Base-by-base conservation (phyloP, 2,888 invertebrate genomes). In the Lasioglossum oenotherae region DNA sequence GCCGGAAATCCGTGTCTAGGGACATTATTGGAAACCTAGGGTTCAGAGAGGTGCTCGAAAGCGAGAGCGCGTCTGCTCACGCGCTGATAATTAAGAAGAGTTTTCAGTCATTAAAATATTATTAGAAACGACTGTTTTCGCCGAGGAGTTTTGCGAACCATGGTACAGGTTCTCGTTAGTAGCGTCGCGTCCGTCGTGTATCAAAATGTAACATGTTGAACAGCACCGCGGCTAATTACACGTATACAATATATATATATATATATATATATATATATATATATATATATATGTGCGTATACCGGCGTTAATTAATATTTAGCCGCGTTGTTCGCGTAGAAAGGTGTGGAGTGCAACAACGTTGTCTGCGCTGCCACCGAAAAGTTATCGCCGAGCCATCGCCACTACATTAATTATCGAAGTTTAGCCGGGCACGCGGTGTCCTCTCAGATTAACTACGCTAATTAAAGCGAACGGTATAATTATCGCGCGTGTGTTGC, bases 381-480 rank as follows among this genome's bases (percentile, higher is more conserved):
- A 46, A 79, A 57, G 53, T 75, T 85, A 83, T 83, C 75, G 74
- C 72, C 78, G 78, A 38, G 72, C 78, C 64, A 75, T 78, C 75
- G 75, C 57, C 44, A 27, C 14, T 44, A 46, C 41, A 53, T 74
- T 74, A 72, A 83, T 83, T 83, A 83, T 72, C 84, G 46, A 76
- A 79, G 64, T 85, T 85, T 83, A 82, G 74, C 19, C 19, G n/a
- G 64, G 31, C 35, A 67, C 74, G 38, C 10, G 46, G 31, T 14
- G 6, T 16, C 41, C 35, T 72, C 75, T 72, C 78, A 53, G 75
- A 82, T 78, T 85, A 73, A 74, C 31, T 23, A 10, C 19, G 79
- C 67, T 78, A 79, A 85, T 82, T 82, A 75, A 75, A 76, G 72
- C 60, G 78, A 73, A 64, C 19, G 35, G 31, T 38, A 10, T 67